Percentiles rank a stretch among this genome's conserved stretches.
These are phyloP conservation scores for Oostethus manadensis DNA, from an alignment of 2,113 vertebrate species.

Conservation along the genomic window DNA sequence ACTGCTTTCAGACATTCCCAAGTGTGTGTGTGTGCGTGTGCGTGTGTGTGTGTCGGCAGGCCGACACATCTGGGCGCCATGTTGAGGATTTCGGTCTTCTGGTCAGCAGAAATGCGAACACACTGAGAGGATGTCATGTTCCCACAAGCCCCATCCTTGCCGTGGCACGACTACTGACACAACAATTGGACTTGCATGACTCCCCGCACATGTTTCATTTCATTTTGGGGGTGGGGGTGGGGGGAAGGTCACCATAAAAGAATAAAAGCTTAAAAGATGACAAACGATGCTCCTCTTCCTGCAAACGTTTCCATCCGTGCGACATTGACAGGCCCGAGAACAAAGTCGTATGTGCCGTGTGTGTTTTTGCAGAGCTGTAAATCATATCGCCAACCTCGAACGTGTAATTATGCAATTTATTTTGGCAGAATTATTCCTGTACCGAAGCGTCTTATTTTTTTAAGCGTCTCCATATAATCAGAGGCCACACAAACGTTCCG, in stretches of 20 bases:
- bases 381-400: slow-evolving; percentile 25
- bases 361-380: slow-evolving; percentile 15
- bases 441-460: slow-evolving; percentile 28
- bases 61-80: slow-evolving; percentile 68
- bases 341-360: slow-evolving; percentile 8
- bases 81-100: slow-evolving; percentile 57
- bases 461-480: slow-evolving; percentile 56
- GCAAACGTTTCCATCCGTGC: not conserved
- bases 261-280: not conserved
- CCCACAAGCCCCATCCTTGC: slow-evolving; percentile 54
- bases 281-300: not conserved
- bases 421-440: slow-evolving; percentile 18
- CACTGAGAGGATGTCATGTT: slow-evolving; percentile 58
- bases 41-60: too few species aligned
- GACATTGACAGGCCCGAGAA: slow-evolving; percentile 12
- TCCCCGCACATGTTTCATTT: slow-evolving; percentile 5
- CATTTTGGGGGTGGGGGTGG: too few species aligned
- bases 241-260: not conserved
- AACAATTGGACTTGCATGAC: slow-evolving; percentile 33
- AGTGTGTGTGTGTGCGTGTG: slow-evolving; percentile 17
- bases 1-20: slow-evolving; percentile 24
- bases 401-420: slow-evolving; percentile 24
- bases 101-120: slow-evolving; percentile 58
- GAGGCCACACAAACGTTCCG: slow-evolving; percentile 48
- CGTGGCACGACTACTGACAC: slow-evolving; percentile 34